phyloP scores from a whole-genome alignment of 1,140 invertebrate species.

The Drepana arcuata region DNA sequence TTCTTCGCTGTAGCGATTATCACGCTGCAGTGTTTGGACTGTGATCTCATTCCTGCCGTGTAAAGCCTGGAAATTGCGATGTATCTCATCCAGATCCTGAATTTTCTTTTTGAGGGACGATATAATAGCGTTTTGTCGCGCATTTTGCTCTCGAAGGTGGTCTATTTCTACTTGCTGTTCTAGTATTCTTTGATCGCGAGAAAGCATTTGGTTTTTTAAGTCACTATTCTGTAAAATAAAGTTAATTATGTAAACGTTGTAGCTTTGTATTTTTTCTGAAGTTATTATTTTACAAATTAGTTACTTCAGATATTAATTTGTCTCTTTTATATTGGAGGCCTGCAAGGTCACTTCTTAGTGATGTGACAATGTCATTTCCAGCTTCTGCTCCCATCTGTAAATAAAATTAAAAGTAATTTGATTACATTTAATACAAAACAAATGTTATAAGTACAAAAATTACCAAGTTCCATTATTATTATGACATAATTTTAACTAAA shows the following conservation, averaged over 20 bases:
- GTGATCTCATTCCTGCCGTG: conserved; percentile 80
- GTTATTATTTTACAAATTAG: too few species aligned
- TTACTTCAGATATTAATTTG: conserved; percentile 81
- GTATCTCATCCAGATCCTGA: conserved; percentile 83
- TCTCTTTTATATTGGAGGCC: conserved; percentile 87
- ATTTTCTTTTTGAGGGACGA: conserved; percentile 83
- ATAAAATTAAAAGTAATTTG: conserved; percentile 11
- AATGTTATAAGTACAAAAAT: too few species aligned
- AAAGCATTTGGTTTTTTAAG: conserved; percentile 76
- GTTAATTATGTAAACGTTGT: not conserved
- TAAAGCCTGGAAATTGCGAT: conserved; percentile 75
- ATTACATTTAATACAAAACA: not conserved
- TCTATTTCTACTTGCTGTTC: conserved; percentile 81
- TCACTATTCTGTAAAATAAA: conserved; percentile 73
- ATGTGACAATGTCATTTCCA: conserved; percentile 79
- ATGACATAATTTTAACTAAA: too few species aligned
- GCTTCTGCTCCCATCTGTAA: conserved; percentile 72
- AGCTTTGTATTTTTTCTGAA: too few species aligned
- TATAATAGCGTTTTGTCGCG: conserved; percentile 84
- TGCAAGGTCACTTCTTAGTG: conserved; percentile 83
- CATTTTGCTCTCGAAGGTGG: conserved; percentile 83
- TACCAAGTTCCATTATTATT: too few species aligned
- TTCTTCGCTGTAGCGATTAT: conserved; percentile 82
- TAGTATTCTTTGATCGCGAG: conserved; percentile 77
- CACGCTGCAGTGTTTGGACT: conserved; percentile 80